Evolutionary conservation across 2,797 vertebrate species (phyloP), one percentile per base, ranked within the genome.

Genomic region (Amphiprion clarkii): DNA sequence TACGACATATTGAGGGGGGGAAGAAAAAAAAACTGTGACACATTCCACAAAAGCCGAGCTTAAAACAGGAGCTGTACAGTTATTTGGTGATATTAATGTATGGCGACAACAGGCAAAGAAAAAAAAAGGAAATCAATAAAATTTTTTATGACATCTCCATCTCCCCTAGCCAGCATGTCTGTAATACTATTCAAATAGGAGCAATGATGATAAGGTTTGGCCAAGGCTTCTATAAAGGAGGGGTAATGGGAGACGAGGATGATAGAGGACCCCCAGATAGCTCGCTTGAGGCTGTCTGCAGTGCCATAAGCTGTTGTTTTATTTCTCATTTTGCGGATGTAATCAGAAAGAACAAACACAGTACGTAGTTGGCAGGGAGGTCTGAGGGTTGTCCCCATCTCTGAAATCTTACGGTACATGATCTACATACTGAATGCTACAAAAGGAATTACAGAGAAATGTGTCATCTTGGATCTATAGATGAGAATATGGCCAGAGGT

Each of bases 251-350:
- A 76, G 79, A 82, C 42, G 52, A 51, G 62, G 79, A 76, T 86
- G 85, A 87, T 86, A 72, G 76, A 87, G 68, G 72, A 79, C 51
- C 85, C 73, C 66, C 76, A 88, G 84, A 92, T 88, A 88, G 73
- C 79, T 89, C 0, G 78, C 91, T 91, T 46, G 60, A 78, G 87
- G 90, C 87, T 78, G 70, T 88, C 82, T 72, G 58, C 49, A 21
- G 63, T 78, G 81, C 84, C 87, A 91, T 89, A 83, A 91, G 84
- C 86, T 84, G 73, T 89, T 90, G 85, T 89, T 92, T 87, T 91
- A 88, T 88, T 89, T 84, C 82, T 67, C 73, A 44, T 86, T 86
- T 78, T 85, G 76, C 76, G 85, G 81, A 90, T 85, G 85, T 86
- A 89, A 93, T 91, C 88, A 79, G 86, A 83, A 64, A 23, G 81